phyloP scores from a whole-genome alignment of 2,888 invertebrate species.

The Ophion slaviceki region DNA sequence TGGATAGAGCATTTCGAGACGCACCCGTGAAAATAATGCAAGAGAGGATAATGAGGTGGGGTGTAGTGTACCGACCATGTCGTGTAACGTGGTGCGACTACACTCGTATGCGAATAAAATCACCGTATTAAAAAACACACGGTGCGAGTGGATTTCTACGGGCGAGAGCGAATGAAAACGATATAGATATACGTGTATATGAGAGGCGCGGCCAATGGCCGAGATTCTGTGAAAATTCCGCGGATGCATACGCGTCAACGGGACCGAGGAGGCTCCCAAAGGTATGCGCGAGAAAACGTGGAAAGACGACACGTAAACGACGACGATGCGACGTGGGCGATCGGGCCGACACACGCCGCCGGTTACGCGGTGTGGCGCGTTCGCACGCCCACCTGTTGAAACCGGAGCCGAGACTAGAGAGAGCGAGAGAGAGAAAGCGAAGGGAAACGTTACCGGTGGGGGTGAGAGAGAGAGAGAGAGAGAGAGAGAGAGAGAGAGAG shows the following conservation, averaged over 20 bases:
- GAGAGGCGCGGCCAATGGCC: background rate
- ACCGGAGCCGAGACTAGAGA: slow-evolving; percentile 73
- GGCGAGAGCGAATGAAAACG: background rate
- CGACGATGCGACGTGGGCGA: slow-evolving; percentile 68
- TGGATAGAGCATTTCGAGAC: too few relatives aligned
- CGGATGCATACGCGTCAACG: slow-evolving; percentile 52
- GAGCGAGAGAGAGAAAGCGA: slow-evolving; percentile 39
- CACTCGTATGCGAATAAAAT: background rate
- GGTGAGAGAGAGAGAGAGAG: slow-evolving; percentile 20
- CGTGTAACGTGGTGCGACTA: background rate
- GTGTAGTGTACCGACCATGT: background rate
- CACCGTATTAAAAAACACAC: background rate
- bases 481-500: slow-evolving; percentile 3
- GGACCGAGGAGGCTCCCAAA: slow-evolving; percentile 19
- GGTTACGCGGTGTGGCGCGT: slow-evolving; percentile 75
- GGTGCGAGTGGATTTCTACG: background rate
- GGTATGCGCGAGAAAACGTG: slow-evolving; percentile 17
- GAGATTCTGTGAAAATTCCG: slow-evolving; percentile 31
- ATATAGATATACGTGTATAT: too few relatives aligned
- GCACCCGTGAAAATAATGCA: background rate
- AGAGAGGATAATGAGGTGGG: background rate
- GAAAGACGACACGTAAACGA: slow-evolving; percentile 37
- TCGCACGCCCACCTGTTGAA: slow-evolving; percentile 83
- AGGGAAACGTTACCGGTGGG: too few relatives aligned
- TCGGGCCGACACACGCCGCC: slow-evolving; percentile 70